Conservation (phyloP, 2,888 invertebrate species). For the Rosalia funebris region DNA sequence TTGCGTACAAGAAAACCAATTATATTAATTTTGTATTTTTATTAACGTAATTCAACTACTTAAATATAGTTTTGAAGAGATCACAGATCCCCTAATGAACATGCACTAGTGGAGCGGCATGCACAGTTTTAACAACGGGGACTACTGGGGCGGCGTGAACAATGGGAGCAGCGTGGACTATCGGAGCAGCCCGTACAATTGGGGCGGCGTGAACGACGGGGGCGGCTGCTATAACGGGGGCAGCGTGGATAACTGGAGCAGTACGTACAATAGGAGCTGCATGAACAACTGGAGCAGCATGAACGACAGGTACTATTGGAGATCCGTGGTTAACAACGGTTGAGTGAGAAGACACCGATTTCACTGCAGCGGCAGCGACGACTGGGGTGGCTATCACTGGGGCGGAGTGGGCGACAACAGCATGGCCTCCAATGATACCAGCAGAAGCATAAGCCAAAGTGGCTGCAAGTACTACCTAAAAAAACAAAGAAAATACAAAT, state of each 20-base stretch:
- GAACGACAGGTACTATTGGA: slow-evolving; percentile 50
- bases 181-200: slow-evolving; percentile 55
- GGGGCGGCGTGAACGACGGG: slow-evolving; percentile 50
- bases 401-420: slow-evolving; percentile 31
- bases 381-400: slow-evolving; percentile 33
- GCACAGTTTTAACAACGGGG: slow-evolving; percentile 44
- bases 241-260: slow-evolving; percentile 46
- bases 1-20: no score
- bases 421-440: slow-evolving; percentile 41
- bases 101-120: background rate
- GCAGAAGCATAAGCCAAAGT: slow-evolving; percentile 65
- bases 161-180: slow-evolving; percentile 39
- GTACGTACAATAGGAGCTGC: slow-evolving; percentile 47
- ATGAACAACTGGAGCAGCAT: slow-evolving; percentile 51
- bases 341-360: slow-evolving; percentile 26
- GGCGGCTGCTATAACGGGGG: slow-evolving; percentile 50
- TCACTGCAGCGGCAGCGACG: slow-evolving; percentile 35
- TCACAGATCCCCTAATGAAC: background rate
- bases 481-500: no score
- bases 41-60: background rate
- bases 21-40: background rate
- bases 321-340: slow-evolving; percentile 50
- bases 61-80: background rate
- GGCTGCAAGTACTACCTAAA: slow-evolving; percentile 66
- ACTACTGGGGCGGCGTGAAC: slow-evolving; percentile 25